phyloP scores from a whole-genome alignment of 2,113 vertebrate genomes.

The Osmerus mordax region DNA sequence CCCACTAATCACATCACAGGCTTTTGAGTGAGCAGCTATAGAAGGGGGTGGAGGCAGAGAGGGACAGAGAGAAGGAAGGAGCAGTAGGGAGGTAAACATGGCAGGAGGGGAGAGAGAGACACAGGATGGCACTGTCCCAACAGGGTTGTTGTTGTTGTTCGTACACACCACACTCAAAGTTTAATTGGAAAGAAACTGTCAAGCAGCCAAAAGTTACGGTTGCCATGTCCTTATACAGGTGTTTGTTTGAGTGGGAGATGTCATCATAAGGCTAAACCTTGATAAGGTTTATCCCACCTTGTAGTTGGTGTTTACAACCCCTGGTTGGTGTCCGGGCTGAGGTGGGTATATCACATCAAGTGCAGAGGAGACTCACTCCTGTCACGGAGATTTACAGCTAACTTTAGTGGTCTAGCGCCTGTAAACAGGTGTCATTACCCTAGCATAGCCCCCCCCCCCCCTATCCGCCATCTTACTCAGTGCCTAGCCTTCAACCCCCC shows the following conservation, averaged over 20 bases:
- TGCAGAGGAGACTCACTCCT: no score
- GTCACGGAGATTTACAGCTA: no score
- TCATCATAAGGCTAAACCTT: not conserved
- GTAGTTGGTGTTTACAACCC: no score
- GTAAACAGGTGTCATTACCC: no score
- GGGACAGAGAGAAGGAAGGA: not conserved
- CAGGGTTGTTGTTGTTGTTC: no score
- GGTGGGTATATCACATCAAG: no score
- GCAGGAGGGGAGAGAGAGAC: not conserved
- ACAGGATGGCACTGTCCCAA: not conserved
- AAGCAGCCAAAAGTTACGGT: not conserved
- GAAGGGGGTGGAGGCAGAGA: conserved; percentile 44
- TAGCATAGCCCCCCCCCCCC: not conserved
- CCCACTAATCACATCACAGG: conserved; percentile 75
- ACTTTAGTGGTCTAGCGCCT: no score
- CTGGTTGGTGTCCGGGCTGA: no score
- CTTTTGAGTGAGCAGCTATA: conserved; percentile 54
- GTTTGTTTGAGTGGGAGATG: no score
- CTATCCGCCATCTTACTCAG: not conserved
- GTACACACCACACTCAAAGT: not conserved
- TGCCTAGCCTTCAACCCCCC: not conserved
- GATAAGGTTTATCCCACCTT: not conserved
- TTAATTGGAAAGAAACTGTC: not conserved
- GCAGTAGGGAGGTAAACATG: not conserved
- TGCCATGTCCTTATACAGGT: no score